Conservation (phyloP, 2,888 invertebrate genomes). For the Campaea margaritaria region DNA sequence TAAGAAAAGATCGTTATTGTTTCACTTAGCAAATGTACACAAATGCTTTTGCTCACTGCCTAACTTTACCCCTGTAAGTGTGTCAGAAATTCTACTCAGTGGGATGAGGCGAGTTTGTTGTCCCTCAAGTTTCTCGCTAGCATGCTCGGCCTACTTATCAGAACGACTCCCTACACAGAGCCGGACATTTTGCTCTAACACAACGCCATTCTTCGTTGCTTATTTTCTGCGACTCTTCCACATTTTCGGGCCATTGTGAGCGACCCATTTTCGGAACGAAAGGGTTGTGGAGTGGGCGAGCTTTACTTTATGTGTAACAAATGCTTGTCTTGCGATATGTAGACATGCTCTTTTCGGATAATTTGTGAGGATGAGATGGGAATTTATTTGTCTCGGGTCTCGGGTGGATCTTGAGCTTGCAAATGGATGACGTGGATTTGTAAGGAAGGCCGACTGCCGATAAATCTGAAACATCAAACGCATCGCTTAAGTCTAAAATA, state of each 20-base stretch:
- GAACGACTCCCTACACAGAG: constrained; percentile 34
- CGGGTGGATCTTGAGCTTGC: constrained; percentile 18
- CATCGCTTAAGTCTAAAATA: constrained; percentile 1
- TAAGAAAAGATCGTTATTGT: neutral
- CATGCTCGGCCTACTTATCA: constrained; percentile 40
- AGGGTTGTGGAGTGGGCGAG: constrained; percentile 47
- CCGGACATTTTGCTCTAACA: constrained; percentile 39
- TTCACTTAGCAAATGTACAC: neutral
- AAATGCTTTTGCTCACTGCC: constrained; percentile 1
- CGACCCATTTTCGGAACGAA: constrained; percentile 58
- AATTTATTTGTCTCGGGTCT: constrained; percentile 33
- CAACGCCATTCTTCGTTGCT: constrained; percentile 55
- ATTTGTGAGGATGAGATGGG: constrained; percentile 37
- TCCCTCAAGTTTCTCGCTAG: constrained; percentile 33
- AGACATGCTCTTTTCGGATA: constrained; percentile 36
- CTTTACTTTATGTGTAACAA: constrained; percentile 30
- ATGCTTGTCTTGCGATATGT: constrained; percentile 32
- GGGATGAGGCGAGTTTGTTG: constrained; percentile 32
- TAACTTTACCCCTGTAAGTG: constrained; percentile 9
- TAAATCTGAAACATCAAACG: constrained; percentile 15
- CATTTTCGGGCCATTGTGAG: constrained; percentile 56
- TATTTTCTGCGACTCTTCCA: constrained; percentile 50
- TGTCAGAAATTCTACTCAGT: constrained; percentile 12
- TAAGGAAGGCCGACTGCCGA: constrained; percentile 6
- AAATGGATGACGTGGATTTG: constrained; percentile 23